Base-by-base conservation (phyloP, 2,888 invertebrate genomes). In the Oscheius onirici region DNA sequence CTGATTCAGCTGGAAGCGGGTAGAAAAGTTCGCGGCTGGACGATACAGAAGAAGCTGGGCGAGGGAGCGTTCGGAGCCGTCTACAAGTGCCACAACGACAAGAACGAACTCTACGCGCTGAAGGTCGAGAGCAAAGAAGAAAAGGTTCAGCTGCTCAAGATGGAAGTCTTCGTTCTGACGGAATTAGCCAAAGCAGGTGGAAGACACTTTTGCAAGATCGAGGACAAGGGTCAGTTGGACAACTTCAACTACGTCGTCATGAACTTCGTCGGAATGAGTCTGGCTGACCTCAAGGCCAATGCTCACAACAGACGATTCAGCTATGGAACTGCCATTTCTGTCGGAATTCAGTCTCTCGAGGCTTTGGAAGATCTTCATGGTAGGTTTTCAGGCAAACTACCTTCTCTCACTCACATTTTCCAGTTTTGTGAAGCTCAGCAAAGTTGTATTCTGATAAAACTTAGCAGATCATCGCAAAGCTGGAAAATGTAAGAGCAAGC, bases 191-290 rank as follows among this genome's bases (percentile, higher is more conserved):
- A 84, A 61, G 70, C 77, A 6, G 83, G 83, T 20, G 74, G 76
- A 44, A 77, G 84, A 17, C 86, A 86, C 71, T 86, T 86, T 69
- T 85, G 85, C 69, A 80, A 83, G 67, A 85, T 85, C 55, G 80
- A 81, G 71, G 84, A 83, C 68, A 85, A 83, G 65, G 86, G 86
- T 2, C 79, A 82, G 22, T 80, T 75, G 46, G 79, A 77, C 22
- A 74, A 57, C 68, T 86, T 86, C 79, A 84, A 86, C 74, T 85
- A 81, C 54, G 84, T 83, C 52, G 83, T 86, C 26, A 85, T 86
- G 84, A 83, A 83, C 8, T 75, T 86, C 20, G 86, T 81, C 67
- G 81, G 81, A 22, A 81, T 77, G 63, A 78, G 78, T 15, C 70
- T 81, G n/a, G 77, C 78, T 66, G 82, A 76, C 46, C 61, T 80